Evolutionary conservation across 2,888 invertebrate species (phyloP), one percentile per base, ranked within the genome.

Genomic region (Caenorhabditis sp.): DNA sequence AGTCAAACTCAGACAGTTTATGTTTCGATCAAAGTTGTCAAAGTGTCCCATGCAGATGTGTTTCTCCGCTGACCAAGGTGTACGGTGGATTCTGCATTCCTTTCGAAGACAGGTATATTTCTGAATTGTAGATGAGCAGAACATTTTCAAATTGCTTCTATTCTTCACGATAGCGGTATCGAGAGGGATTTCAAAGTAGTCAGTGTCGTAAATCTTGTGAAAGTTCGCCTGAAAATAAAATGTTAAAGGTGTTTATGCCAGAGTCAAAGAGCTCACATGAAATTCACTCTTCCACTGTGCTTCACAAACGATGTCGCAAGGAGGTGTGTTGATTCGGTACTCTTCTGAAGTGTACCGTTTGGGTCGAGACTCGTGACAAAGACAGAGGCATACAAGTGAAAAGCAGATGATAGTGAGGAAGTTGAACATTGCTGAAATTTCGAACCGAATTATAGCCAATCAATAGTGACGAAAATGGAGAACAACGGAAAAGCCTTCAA

Each of bases 281-380:
- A 85, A 87, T 66, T 87, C 87, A 44, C 75, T 84, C 47, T 87
- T 87, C 87, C 87, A 87, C 41, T 87, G 87, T 51, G 68, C 87
- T 56, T 87, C 84, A 68, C 87, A 87, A 2, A 85, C 79, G 4
- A 87, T 61, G 56, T 84, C 84, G 51, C 87, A 87, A 10, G 85
- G 38, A 10, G 82, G 82, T 2, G 64, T 66, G 26, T 61, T 66
- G 28, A 66, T 63, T 14, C 73, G 19, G 58, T 79, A 79, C n/a
- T 79, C 73, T 19, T 80, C 68, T 10, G 24, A 14, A 26, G 31
- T 73, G 24, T 80, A 56, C 16, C 80, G 73, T 22, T 61, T 31
- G 2, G 61, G 31, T 28, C 80, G 14, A 14, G 41, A 35, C 38
- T 41, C 61, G 10, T 73, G 73, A 41, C 73, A 70, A n/a, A 31